phyloP scores from a whole-genome alignment of 1,140 invertebrate species.

The Colletes gigas region DNA sequence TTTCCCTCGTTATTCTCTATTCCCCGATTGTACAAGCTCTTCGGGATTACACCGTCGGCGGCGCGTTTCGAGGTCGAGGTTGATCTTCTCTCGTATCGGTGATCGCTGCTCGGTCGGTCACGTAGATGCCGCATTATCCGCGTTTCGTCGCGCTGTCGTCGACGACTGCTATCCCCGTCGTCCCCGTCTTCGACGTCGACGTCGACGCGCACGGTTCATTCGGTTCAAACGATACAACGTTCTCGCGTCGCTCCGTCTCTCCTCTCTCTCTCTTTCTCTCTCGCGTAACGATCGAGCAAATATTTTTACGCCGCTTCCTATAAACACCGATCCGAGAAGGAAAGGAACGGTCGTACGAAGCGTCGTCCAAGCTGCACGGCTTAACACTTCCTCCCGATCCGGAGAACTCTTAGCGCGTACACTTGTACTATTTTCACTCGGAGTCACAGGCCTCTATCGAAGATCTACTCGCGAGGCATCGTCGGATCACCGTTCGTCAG shows the following conservation, averaged over 20 bases:
- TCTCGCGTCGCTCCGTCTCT: not conserved
- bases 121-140: slow-evolving; percentile 59
- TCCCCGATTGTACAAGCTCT: slow-evolving; percentile 4
- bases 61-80: slow-evolving; percentile 54
- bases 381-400: too few relatives aligned
- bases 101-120: slow-evolving; percentile 60
- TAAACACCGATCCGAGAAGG: too few relatives aligned
- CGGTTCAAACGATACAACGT: slow-evolving; percentile 14
- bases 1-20: not conserved
- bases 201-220: slow-evolving; percentile 49
- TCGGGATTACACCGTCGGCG: slow-evolving; percentile 1
- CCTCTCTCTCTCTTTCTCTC: not conserved
- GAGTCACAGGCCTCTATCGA: not conserved
- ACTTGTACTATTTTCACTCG: slow-evolving; percentile 5
- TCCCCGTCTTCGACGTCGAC: slow-evolving; percentile 22
- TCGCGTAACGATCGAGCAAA: not conserved
- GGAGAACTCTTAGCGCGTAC: not conserved
- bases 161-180: slow-evolving; percentile 22
- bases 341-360: not conserved
- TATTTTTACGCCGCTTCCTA: not conserved
- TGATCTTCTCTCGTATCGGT: slow-evolving; percentile 29
- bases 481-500: slow-evolving; percentile 11
- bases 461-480: not conserved
- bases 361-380: not conserved
- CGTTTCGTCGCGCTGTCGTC: slow-evolving; percentile 32